Evolutionary conservation across 2,113 vertebrate species (phyloP), one percentile per base, ranked within the genome.

Genomic region (Mohoua ochrocephala): DNA sequence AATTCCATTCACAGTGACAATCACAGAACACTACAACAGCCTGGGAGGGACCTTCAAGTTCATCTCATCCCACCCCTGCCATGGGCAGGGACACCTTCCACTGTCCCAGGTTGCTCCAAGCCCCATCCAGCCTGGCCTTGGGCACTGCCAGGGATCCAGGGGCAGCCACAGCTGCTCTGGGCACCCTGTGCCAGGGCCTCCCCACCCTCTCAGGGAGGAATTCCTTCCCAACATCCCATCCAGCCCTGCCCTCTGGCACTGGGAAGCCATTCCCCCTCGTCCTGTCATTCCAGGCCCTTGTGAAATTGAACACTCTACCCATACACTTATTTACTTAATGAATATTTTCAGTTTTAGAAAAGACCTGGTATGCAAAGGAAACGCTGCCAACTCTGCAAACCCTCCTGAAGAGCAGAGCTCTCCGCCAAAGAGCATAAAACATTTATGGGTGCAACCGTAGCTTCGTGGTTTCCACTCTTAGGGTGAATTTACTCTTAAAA

Each of bases 381-480:
- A 59, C 0, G 0, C 23, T 86, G 86, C 63, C 79, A 91, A 35
- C 54, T 41, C 78, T 70, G 63, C n/a, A 82, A 87, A 87, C 37
- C 37, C 76, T 71, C 52, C 54, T 44, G 11, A 88, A 61, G 35
- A 76, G 49, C 77, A 84, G 47, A 91, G 52, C 60, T 78, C 56
- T 45, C 60, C 16, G 18, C 44, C 69, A 26, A 81, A 71, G 35
- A 64, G 41, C 65, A 12, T 9, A 37, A 37, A 75, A 75, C 41
- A 37, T 14, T 22, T 9, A 56, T 2, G 2, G 49, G 37, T 28
- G 27, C 54, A 39, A 64, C 3, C 0, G 1, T 3, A 60, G 33
- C 78, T 85, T 57, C 33, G 11, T 31, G 4, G 28, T 65, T 94
- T 57, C 74, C 21, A 33, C 41, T 71, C 60, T 35, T 18, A 28